A percentile compares a stretch with the other conserved stretches of the same genome.
Evolutionary conservation across 37 sponge, comb jelly and placozoan species (phyloP).

Genomic region (Agelas oroides): DNA sequence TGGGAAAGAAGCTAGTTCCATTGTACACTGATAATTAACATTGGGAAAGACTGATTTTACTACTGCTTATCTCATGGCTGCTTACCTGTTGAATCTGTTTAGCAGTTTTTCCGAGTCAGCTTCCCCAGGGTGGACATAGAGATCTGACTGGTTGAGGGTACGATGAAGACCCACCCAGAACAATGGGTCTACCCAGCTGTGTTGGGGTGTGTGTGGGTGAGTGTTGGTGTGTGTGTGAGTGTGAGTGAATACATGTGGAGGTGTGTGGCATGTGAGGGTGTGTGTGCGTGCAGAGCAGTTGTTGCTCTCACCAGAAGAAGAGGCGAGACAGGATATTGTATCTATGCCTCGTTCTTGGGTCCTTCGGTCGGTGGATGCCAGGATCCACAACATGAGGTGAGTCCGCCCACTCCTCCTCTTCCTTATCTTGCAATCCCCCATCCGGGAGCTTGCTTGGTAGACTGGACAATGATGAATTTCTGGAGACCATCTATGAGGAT

Average conservation of each 20-base stretch:
- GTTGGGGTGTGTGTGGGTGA: background rate
- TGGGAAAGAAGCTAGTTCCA: too few species aligned
- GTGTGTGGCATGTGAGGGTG: background rate
- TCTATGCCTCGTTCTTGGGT: conserved; percentile 17
- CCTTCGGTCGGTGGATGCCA: conserved; percentile 10
- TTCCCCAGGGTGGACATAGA: conserved; percentile 51
- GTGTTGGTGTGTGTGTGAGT: background rate
- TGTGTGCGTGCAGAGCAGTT: background rate
- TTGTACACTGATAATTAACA: too few species aligned
- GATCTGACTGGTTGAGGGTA: conserved; percentile 39
- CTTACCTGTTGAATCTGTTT: conserved; percentile 52
- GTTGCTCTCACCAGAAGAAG: background rate
- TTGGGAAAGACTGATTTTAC: background rate
- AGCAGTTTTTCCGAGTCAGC: conserved; percentile 47
- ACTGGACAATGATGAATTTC: too few species aligned
- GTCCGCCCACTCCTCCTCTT: too few species aligned
- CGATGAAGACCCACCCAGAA: conserved; percentile 48
- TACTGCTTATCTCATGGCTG: background rate
- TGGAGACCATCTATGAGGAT: too few species aligned
- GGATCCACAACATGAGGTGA: too few species aligned
- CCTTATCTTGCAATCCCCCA: too few species aligned
- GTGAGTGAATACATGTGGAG: too few species aligned
- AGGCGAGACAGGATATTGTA: conserved; percentile 33
- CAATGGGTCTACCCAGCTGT: conserved; percentile 71
- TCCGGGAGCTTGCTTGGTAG: too few species aligned